Evolutionary conservation across 2,888 invertebrate species (phyloP).

Genomic region (Drosophila barbarae): DNA sequence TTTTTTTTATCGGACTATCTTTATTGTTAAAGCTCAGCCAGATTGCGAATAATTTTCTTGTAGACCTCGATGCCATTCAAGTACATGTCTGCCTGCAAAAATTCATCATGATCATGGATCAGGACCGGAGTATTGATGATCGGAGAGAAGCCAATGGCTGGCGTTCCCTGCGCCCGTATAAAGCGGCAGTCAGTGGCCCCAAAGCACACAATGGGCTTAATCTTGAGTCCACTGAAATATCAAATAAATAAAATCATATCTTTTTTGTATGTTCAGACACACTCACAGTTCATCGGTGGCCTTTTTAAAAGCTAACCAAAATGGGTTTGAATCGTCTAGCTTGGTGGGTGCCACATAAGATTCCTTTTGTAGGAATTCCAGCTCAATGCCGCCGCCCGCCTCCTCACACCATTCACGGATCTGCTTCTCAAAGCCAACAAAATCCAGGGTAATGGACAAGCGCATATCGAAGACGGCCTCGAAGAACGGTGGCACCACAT

Average conservation of each 20-base stretch:
- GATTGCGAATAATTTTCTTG: conserved; percentile 61
- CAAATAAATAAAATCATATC: not conserved
- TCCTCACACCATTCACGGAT: conserved; percentile 82
- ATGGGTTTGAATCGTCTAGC: conserved; percentile 83
- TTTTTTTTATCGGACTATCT: too few relatives aligned
- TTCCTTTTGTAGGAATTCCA: conserved; percentile 84
- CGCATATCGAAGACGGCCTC: conserved; percentile 84
- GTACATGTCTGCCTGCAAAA: conserved; percentile 83
- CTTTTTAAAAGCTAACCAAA: conserved; percentile 86
- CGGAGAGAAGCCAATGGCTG: conserved; percentile 94
- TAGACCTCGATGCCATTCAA: conserved; percentile 91
- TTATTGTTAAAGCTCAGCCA: too few relatives aligned
- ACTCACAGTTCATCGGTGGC: conserved; percentile 82
- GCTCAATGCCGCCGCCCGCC: conserved; percentile 86
- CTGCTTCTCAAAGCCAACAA: conserved; percentile 82
- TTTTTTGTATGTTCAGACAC: rapidly evolving
- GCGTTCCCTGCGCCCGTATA: conserved; percentile 87
- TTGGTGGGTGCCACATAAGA: conserved; percentile 82
- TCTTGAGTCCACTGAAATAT: conserved; percentile 82
- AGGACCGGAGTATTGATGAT: conserved; percentile 90
- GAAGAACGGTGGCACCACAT: conserved; percentile 88
- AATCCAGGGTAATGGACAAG: conserved; percentile 81
- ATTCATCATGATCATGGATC: conserved; percentile 95
- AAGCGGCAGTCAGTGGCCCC: conserved; percentile 94
- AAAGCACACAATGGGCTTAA: conserved; percentile 87